These are phyloP conservation scores for Poecile atricapillus DNA, from an alignment of 2,113 vertebrate species.

Conservation along the genomic window DNA sequence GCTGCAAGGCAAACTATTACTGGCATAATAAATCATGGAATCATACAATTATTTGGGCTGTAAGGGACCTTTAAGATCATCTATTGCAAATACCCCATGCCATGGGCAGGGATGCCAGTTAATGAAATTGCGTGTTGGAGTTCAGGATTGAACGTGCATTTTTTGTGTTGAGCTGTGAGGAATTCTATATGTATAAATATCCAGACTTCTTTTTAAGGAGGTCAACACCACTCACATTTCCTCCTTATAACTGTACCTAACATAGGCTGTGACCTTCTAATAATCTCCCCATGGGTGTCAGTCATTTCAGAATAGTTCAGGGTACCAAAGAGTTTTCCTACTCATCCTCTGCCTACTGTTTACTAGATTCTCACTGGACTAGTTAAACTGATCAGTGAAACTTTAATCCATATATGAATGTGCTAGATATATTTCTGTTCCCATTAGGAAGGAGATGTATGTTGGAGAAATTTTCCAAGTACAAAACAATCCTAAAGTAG, in stretches of 20 bases:
- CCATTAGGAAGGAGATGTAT: background rate
- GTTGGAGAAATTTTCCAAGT: background rate
- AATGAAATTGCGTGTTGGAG: accelerated
- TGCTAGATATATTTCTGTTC: background rate
- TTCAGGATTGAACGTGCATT: accelerated
- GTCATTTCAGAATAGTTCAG: background rate
- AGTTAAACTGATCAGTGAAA: background rate
- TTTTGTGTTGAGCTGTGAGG: background rate
- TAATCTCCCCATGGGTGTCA: background rate
- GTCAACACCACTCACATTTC: background rate
- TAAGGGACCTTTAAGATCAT: background rate
- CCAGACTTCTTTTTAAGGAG: background rate
- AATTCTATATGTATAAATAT: background rate
- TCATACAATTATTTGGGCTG: background rate
- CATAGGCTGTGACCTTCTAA: accelerated
- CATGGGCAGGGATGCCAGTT: background rate
- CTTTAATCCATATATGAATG: background rate
- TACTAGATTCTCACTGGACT: background rate
- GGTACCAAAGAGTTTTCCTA: background rate
- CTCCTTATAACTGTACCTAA: background rate
- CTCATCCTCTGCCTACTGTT: background rate
- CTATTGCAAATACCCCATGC: accelerated
- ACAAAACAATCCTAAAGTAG: background rate
- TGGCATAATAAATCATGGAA: background rate
- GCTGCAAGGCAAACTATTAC: background rate